Evolutionary conservation across 2,797 vertebrate genomes (phyloP).

Genomic region (Coregonus ussuriensis): DNA sequence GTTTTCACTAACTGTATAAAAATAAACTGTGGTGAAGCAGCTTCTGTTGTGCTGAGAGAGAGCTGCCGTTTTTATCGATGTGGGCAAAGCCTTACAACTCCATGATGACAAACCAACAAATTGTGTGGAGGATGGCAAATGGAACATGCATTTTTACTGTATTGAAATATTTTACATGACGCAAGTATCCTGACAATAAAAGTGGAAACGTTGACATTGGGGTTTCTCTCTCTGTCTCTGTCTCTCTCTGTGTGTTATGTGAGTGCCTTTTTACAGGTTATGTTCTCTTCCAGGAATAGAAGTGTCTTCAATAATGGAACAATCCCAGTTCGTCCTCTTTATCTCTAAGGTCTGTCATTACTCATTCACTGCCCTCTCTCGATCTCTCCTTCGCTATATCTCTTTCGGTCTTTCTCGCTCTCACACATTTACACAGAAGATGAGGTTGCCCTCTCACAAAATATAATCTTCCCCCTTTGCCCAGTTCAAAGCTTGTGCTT

Average conservation of each 20-base stretch:
- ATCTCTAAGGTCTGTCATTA: not conserved
- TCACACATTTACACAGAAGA: not conserved
- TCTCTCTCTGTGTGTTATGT: no score
- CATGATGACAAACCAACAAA: conserved; percentile 75
- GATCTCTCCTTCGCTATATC: not conserved
- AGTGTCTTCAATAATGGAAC: conserved; percentile 49
- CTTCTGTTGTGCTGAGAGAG: conserved; percentile 76
- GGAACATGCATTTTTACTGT: conserved; percentile 98
- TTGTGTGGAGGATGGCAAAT: conserved; percentile 78
- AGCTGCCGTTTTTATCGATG: conserved; percentile 76
- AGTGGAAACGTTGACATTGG: conserved; percentile 74
- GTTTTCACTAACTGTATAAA: conserved; percentile 65
- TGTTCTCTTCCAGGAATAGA: conserved; percentile 35
- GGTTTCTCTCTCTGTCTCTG: not conserved
- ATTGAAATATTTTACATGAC: conserved; percentile 99
- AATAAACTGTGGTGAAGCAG: conserved; percentile 52
- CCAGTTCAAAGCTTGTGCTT: not conserved
- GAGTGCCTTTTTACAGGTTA: no score
- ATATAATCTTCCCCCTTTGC: not conserved
- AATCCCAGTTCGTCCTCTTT: conserved; percentile 13
- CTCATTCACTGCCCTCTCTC: not conserved
- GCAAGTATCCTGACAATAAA: conserved; percentile 97
- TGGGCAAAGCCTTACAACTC: conserved; percentile 90
- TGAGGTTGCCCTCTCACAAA: not conserved
- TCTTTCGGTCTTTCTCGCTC: no score